Evolutionary conservation across 2,113 vertebrate genomes (phyloP), one percentile per base, ranked within the genome.

Genomic region (Tenrec ecaudatus): DNA sequence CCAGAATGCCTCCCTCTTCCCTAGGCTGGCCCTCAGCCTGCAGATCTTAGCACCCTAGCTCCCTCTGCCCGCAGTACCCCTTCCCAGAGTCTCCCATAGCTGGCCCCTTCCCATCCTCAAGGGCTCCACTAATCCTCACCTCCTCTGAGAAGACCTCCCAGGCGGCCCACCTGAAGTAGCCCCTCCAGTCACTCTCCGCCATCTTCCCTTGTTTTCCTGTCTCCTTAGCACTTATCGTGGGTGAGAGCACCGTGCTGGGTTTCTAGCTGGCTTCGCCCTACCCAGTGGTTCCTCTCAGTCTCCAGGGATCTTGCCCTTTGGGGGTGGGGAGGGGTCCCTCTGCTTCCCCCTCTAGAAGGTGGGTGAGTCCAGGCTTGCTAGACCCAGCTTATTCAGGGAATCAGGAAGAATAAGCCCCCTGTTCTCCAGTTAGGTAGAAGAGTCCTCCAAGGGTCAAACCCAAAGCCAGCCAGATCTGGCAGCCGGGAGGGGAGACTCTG

Each of bases 391-490:
- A 8, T 76, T 23, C 6, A 60, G 43, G 19, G 77, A 38, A 66
- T 27, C 20, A 22, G 27, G 62, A 47, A 53, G 20, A 36, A 2
- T 4, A n/a, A 71, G 7, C 31, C 3, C 19, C n/a, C n/a, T 81
- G 12, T 29, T 53, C 47, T 71, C 47, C 25, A 11, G 31, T 2
- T 25, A 33, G 31, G 12, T 25, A 36, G 86, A 47, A 58, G 0
- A 43, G n/a, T 2, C 2, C 1, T 2, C 2, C 1, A 0, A 27
- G 43, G 43, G 25, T 7, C 40, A 40, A 40, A 40, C 40, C 40
- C 40, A 40, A 40, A 40, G 40, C 40, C 40, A 40, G 40, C 40
- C 40, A 40, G 40, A 40, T 40, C 40, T 40, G 40, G 40, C 3
- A 7, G 40, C 40, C 7, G 40, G 40, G 40, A 40, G 40, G 40